Evolutionary conservation across 2,888 invertebrate species (phyloP).

Genomic region (Mimumesa dahlbomi): DNA sequence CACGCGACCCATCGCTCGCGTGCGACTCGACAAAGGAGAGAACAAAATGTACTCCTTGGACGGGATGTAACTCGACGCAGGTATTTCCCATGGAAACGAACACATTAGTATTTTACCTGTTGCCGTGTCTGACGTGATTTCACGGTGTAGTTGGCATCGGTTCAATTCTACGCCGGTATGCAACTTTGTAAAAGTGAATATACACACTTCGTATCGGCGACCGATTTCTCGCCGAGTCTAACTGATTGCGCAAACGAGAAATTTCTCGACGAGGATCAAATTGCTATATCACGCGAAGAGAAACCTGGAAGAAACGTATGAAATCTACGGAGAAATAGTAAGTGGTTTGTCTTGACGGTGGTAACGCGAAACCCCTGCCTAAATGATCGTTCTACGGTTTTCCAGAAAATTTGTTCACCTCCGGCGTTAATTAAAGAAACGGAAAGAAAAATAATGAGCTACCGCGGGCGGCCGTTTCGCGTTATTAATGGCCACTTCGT

Average conservation of each 20-base stretch:
- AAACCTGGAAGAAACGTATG: background rate
- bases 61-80: background rate
- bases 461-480: slow-evolving; percentile 57
- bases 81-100: background rate
- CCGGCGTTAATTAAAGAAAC: slow-evolving; percentile 52
- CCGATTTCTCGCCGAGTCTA: too few species aligned
- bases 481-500: slow-evolving; percentile 70
- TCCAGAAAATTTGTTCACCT: slow-evolving; percentile 20
- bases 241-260: too few species aligned
- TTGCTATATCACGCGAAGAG: background rate
- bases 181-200: slow-evolving; percentile 38
- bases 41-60: too few species aligned
- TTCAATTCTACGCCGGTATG: slow-evolving; percentile 42
- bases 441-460: slow-evolving; percentile 61
- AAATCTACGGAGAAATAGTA: slow-evolving; percentile 8
- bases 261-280: too few species aligned
- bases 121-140: slow-evolving; percentile 44
- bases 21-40: too few species aligned
- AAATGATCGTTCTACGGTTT: slow-evolving; percentile 13
- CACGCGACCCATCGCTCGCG: too few species aligned
- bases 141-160: slow-evolving; percentile 40
- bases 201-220: slow-evolving; percentile 17
- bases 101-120: slow-evolving; percentile 52
- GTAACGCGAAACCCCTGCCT: slow-evolving; percentile 6
- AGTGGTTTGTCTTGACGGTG: slow-evolving; percentile 23